Percentiles rank a stretch among this genome's conserved stretches.
Evolutionary conservation across 2,797 vertebrate genomes (phyloP).

Genomic region (Hydrophis major): DNA sequence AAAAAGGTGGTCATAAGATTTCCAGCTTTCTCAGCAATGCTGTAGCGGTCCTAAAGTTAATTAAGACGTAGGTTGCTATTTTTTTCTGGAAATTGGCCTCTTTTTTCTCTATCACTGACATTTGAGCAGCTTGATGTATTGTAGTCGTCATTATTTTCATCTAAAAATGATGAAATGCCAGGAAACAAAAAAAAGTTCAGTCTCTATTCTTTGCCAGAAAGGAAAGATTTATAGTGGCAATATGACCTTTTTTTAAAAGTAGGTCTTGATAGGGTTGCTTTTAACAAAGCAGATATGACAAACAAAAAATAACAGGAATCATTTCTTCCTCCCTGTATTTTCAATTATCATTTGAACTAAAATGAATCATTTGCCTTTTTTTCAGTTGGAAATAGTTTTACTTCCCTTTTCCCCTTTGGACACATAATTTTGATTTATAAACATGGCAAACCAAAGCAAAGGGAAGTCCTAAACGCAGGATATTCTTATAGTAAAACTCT

Average conservation of each 20-base stretch:
- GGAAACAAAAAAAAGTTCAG: conserved; percentile 44
- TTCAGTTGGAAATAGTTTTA: conserved; percentile 75
- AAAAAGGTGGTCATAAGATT: conserved; percentile 53
- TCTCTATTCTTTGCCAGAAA: conserved; percentile 58
- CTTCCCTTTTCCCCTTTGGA: conserved; percentile 76
- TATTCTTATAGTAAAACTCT: conserved; percentile 52
- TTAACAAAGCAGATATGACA: conserved; percentile 55
- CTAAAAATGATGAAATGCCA: conserved; percentile 53
- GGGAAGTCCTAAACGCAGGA: conserved; percentile 74
- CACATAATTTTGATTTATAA: conserved; percentile 83
- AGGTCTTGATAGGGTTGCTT: conserved; percentile 42
- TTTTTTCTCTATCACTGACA: background rate
- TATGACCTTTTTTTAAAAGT: conserved; percentile 35
- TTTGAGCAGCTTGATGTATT: conserved; percentile 19
- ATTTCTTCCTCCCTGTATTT: conserved; percentile 69
- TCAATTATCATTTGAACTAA: conserved; percentile 75
- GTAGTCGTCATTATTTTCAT: conserved; percentile 49
- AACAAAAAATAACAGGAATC: conserved; percentile 51
- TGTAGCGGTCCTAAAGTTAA: conserved; percentile 46
- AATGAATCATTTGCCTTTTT: conserved; percentile 73
- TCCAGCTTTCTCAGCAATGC: conserved; percentile 41
- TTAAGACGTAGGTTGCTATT: conserved; percentile 42
- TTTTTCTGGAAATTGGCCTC: conserved; percentile 28
- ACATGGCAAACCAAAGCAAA: conserved; percentile 68
- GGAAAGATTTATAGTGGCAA: conserved; percentile 51